Evolutionary conservation across 2,888 invertebrate species (phyloP), one percentile per base, ranked within the genome.

Genomic region (Drosophila helvetica): DNA sequence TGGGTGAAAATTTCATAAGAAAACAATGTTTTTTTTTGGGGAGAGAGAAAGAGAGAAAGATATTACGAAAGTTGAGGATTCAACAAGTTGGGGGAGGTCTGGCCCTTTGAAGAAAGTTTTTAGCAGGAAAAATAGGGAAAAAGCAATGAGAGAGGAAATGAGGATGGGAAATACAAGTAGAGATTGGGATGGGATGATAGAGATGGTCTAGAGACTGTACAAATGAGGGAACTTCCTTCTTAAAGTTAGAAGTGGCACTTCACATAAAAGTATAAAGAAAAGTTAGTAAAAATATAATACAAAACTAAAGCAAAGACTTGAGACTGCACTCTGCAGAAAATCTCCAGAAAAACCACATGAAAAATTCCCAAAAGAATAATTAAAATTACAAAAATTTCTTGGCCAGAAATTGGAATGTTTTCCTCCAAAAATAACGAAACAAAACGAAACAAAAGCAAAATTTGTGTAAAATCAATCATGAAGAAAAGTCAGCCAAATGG

Each of bases 1-100:
- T 38, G 38, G 38, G 33, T 57, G 65, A 48, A 56, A 53, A 64
- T 68, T 65, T 68, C 56, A 53, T 65, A 68, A 68, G 47, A 68
- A 52, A 64, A 63, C 47, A 62, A 33, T n/a, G n/a, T n/a, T n/a
- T n/a, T n/a, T n/a, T n/a, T n/a, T n/a, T n/a, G n/a, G n/a, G n/a
- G n/a, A n/a, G n/a, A n/a, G n/a, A n/a, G n/a, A 27, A 43, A 45
- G 6, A 18, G 42, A 17, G 22, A 17, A 54, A 47, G 38, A 38
- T 30, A 65, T 62, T 30, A 61, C 25, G 15, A 62, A 65, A 61
- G 5, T 51, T 58, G 18, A 6, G 30, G n/a, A 50, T 50, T 17
- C 43, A n/a, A 30, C 43, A 9, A 51, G 38, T 9, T 6, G 17
- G 19, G 27, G 33, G 15, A 38, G 19, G 52, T 33, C 19, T 19